A percentile compares a stretch with the other conserved stretches of the same genome.
phyloP scores from a whole-genome alignment of 2,797 vertebrate species.

The Tangara arthus region DNA sequence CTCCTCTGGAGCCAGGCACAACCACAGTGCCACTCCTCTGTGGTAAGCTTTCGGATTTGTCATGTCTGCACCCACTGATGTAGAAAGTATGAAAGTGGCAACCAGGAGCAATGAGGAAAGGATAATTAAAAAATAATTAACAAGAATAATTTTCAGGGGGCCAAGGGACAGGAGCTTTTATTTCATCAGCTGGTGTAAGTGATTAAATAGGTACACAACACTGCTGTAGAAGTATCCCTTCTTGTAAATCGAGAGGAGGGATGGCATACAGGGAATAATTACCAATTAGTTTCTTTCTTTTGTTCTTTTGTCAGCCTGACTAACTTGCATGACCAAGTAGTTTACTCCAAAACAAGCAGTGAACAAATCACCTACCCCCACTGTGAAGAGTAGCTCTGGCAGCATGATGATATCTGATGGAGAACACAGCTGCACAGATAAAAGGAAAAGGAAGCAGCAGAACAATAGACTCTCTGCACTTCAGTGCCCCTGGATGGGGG shows the following conservation, averaged over 20 bases:
- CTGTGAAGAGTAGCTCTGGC: not conserved
- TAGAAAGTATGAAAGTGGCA: slow-evolving; percentile 65
- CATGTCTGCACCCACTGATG: slow-evolving; percentile 50
- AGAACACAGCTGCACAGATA: slow-evolving; percentile 23
- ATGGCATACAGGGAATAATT: not conserved
- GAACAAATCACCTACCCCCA: slow-evolving; percentile 30
- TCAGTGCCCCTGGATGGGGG: not conserved
- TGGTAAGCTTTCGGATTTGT: not conserved
- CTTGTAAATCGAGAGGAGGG: not conserved
- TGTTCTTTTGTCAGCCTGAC: slow-evolving; percentile 30
- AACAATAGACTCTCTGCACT: not conserved
- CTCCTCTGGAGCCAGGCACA: not conserved
- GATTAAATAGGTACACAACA: slow-evolving; percentile 57
- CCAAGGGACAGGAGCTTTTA: slow-evolving; percentile 65
- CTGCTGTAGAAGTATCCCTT: not conserved
- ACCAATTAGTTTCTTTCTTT: slow-evolving; percentile 41
- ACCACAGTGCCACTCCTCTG: not conserved
- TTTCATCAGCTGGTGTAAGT: slow-evolving; percentile 63
- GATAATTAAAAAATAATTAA: slow-evolving; percentile 80
- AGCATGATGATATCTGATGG: not conserved
- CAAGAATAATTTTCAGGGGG: slow-evolving; percentile 75
- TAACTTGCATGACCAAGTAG: slow-evolving; percentile 9
- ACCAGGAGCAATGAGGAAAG: slow-evolving; percentile 63
- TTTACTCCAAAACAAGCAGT: slow-evolving; percentile 37
- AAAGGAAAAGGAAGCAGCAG: slow-evolving; percentile 22